These are phyloP conservation scores for Diploptera punctata DNA, from an alignment of 2,888 invertebrate genomes.

Conservation along the genomic window DNA sequence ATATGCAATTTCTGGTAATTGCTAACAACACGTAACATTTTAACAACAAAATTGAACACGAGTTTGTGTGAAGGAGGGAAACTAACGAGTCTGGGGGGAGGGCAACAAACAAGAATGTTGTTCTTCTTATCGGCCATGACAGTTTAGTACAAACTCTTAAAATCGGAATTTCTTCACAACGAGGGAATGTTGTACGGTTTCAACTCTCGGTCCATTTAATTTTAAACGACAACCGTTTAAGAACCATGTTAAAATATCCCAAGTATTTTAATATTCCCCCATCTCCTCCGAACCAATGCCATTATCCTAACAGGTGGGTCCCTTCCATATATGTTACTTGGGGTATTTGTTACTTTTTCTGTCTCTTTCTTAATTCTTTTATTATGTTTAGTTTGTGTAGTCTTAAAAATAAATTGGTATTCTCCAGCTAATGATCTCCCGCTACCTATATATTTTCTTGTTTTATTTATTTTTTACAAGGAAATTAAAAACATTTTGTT, in stretches of 20 bases:
- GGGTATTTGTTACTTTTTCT: neutral
- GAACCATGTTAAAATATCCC: slow-evolving; percentile 23
- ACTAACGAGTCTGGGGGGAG: neutral
- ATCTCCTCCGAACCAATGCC: neutral
- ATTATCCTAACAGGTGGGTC: slow-evolving; percentile 3
- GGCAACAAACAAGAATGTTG: slow-evolving; percentile 16
- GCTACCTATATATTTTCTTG: neutral
- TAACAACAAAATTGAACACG: too few species aligned
- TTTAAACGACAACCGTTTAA: slow-evolving; percentile 26
- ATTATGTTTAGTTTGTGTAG: neutral
- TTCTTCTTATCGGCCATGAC: neutral
- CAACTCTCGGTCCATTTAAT: slow-evolving; percentile 13
- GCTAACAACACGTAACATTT: too few species aligned
- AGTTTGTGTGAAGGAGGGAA: neutral
- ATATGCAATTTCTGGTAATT: too few species aligned
- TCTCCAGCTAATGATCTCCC: slow-evolving; percentile 23
- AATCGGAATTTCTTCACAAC: neutral
- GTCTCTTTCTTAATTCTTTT: neutral
- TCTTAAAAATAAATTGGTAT: slow-evolving; percentile 26
- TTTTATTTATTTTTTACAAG: slow-evolving; percentile 7
- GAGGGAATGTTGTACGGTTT: neutral
- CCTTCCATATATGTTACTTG: neutral
- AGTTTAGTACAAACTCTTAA: neutral
- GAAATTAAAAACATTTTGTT: too few species aligned
- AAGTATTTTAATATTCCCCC: slow-evolving; percentile 21